Percentiles rank a stretch among this genome's conserved stretches.
Conservation (phyloP, 2,797 vertebrate species). For the Urophycis tenuis region DNA sequence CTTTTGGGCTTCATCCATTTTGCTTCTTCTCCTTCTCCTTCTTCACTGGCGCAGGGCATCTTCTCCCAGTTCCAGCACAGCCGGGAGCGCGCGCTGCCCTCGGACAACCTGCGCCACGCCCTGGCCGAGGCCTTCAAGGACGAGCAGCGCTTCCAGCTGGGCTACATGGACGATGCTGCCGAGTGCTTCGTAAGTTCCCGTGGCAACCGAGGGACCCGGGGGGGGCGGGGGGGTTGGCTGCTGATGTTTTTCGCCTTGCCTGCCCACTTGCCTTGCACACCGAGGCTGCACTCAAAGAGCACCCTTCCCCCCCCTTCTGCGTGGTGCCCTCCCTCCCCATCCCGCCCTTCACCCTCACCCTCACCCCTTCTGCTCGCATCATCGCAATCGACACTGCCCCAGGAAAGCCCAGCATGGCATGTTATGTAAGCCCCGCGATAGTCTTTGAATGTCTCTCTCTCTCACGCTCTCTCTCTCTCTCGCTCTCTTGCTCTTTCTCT, state of each 20-base stretch:
- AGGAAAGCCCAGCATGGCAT: constrained; percentile 59
- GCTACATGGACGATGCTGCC: constrained; percentile 96
- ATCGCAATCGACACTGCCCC: constrained; percentile 3
- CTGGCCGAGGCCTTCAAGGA: constrained; percentile 98
- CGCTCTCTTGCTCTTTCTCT: constrained; percentile 7
- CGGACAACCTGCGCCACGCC: constrained; percentile 91
- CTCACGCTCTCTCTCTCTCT: constrained; percentile 12
- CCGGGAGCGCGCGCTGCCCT: constrained; percentile 88
- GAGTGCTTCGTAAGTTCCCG: constrained; percentile 92
- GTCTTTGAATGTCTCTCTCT: constrained; percentile 32
- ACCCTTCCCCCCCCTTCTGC: constrained; percentile 42
- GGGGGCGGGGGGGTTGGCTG: constrained; percentile 22
- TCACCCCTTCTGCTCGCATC: background rate
- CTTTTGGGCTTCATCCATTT: background rate
- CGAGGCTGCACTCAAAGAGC: constrained; percentile 58
- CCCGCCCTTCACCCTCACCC: constrained; percentile 41
- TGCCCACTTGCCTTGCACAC: constrained; percentile 38
- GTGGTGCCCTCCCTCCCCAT: constrained; percentile 21
- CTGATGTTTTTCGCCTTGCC: constrained; percentile 31
- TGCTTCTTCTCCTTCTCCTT: background rate
- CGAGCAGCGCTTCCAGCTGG: constrained; percentile 96
- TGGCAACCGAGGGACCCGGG: constrained; percentile 37
- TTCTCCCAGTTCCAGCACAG: constrained; percentile 98
- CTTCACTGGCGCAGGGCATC: constrained; percentile 73
- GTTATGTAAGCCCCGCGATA: constrained; percentile 54